Evolutionary conservation across 2,113 vertebrate species (phyloP).

Genomic region (Phyllopteryx taeniolatus): DNA sequence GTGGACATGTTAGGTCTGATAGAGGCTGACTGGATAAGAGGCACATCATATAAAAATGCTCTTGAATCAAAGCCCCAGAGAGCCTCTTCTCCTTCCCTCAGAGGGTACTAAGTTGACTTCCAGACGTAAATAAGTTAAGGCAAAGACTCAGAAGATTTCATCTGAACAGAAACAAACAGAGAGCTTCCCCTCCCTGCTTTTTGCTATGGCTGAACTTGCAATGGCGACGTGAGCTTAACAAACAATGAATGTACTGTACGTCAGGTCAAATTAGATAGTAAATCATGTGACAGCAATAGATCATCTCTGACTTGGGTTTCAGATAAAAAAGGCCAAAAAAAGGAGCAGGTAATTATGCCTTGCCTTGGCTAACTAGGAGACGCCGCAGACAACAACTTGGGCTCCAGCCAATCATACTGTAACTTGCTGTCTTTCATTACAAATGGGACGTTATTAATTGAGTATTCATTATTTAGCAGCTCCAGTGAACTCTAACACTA

Average conservation of each 20-base stretch:
- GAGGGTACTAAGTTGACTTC: conserved; percentile 39
- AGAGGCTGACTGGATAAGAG: neutral
- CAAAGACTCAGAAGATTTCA: conserved; percentile 20
- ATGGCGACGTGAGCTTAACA: conserved; percentile 8
- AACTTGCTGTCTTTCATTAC: neutral
- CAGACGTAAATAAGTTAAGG: conserved; percentile 48
- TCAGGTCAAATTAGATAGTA: neutral
- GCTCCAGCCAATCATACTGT: neutral
- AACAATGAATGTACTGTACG: conserved; percentile 3
- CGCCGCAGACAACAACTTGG: neutral
- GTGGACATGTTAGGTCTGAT: neutral
- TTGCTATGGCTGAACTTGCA: conserved; percentile 5
- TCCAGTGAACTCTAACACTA: neutral
- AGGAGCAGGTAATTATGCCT: neutral
- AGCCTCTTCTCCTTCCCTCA: conserved; percentile 1
- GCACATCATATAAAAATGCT: neutral
- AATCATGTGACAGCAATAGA: neutral
- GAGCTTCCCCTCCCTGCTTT: conserved; percentile 34
- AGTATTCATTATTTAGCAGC: neutral
- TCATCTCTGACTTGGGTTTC: neutral
- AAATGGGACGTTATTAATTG: neutral
- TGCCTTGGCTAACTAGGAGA: neutral
- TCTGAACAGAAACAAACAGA: conserved; percentile 41
- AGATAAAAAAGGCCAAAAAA: neutral
- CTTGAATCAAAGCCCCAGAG: neutral